Percentiles rank a stretch among this genome's conserved stretches.
Conservation (phyloP, 2,888 invertebrate genomes). For the Galerucella nymphaeae region DNA sequence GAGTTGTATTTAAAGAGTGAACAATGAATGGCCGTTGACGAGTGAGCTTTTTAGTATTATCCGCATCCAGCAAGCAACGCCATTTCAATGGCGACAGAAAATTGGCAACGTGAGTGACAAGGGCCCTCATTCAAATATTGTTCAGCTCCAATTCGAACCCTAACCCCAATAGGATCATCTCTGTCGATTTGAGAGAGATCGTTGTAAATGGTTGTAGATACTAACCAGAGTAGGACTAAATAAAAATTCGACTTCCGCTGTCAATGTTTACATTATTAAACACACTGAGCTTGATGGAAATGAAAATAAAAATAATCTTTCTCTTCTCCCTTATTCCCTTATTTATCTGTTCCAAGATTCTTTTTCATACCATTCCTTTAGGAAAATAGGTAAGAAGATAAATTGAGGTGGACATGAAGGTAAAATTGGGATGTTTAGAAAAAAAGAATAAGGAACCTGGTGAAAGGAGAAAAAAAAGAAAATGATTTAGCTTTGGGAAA, state of each 20-base stretch:
- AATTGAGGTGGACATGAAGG: background rate
- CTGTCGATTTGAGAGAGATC: slow-evolving; percentile 13
- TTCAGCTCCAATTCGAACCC: slow-evolving; percentile 24
- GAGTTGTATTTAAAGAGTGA: slow-evolving; percentile 22
- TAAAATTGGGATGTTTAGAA: background rate
- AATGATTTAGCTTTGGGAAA: no score
- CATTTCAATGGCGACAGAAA: slow-evolving; percentile 41
- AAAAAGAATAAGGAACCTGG: background rate
- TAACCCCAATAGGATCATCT: slow-evolving; percentile 24
- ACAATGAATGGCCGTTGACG: slow-evolving; percentile 22
- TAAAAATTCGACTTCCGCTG: background rate
- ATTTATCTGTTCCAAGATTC: no score
- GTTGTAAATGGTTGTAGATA: background rate
- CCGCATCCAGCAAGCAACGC: slow-evolving; percentile 22
- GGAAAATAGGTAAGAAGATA: no score
- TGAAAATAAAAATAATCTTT: background rate
- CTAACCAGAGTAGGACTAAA: background rate
- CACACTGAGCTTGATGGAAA: background rate
- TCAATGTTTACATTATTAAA: background rate
- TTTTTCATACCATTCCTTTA: no score
- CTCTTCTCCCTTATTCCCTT: no score
- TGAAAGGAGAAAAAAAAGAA: no score
- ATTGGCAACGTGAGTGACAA: slow-evolving; percentile 42
- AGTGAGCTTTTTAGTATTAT: slow-evolving; percentile 22
- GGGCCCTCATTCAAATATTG: slow-evolving; percentile 24